These are phyloP conservation scores for Macrosoma leucophasiata DNA, from an alignment of 2,888 invertebrate species.

Conservation along the genomic window DNA sequence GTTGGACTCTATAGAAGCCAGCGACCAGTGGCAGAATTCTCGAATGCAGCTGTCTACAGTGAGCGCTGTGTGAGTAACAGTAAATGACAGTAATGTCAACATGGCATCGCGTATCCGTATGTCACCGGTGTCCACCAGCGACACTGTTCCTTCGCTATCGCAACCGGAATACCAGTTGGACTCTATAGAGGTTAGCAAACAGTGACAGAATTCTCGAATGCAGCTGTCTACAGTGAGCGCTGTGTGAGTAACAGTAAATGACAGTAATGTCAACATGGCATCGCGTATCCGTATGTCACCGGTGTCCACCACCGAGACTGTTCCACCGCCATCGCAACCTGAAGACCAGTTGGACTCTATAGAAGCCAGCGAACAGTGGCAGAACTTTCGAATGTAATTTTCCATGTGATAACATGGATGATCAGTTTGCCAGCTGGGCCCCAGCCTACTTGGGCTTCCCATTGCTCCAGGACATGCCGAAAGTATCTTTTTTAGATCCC, in stretches of 20 bases:
- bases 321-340: slow-evolving; percentile 26
- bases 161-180: slow-evolving; percentile 56
- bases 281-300: no score
- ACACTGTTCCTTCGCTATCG: slow-evolving; percentile 29
- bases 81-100: no score
- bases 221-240: slow-evolving; percentile 52
- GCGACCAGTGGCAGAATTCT: slow-evolving; percentile 56
- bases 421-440: no score
- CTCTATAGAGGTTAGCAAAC: slow-evolving; percentile 63
- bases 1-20: slow-evolving; percentile 63
- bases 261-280: no score
- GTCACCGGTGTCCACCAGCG: slow-evolving; percentile 50
- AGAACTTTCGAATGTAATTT: slow-evolving; percentile 48
- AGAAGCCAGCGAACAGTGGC: slow-evolving; percentile 61
- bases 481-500: no score
- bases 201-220: slow-evolving; percentile 57
- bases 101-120: no score
- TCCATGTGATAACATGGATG: no score
- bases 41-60: slow-evolving; percentile 54
- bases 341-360: slow-evolving; percentile 67
- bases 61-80: slow-evolving; percentile 58
- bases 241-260: no score
- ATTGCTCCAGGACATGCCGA: no score
- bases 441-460: no score
- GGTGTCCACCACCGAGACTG: slow-evolving; percentile 41